These are phyloP conservation scores for Ceratina australensis DNA, from an alignment of 1,140 invertebrate genomes.

Conservation along the genomic window DNA sequence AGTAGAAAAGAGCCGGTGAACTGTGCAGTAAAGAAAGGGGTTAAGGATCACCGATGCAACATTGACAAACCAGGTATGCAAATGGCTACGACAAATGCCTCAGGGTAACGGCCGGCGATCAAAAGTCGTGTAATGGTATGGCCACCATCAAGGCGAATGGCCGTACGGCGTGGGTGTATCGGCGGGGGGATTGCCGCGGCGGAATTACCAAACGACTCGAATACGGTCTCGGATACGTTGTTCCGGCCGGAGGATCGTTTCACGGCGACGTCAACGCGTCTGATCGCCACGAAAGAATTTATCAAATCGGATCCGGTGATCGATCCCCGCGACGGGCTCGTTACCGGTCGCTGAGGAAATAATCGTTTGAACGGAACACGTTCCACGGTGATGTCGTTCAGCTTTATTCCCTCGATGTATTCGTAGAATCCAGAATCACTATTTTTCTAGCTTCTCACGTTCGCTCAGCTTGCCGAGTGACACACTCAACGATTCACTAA, in stretches of 20 bases:
- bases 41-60: slow-evolving; percentile 61
- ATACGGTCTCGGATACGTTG: neutral
- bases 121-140: slow-evolving; percentile 77
- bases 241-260: slow-evolving; percentile 17
- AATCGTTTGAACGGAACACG: neutral
- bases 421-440: too few species aligned
- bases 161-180: slow-evolving; percentile 68
- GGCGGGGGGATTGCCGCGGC: slow-evolving; percentile 24
- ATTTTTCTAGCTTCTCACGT: too few species aligned
- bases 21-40: too few species aligned
- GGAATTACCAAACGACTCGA: slow-evolving; percentile 26
- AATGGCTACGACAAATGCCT: slow-evolving; percentile 64
- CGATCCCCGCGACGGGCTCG: neutral
- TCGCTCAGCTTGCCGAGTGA: too few species aligned
- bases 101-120: slow-evolving; percentile 71
- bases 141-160: slow-evolving; percentile 71
- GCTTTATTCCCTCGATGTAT: too few species aligned
- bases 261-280: slow-evolving; percentile 15
- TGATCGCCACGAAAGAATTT: slow-evolving; percentile 3
- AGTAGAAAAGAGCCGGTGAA: too few species aligned
- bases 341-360: neutral
- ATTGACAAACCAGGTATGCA: slow-evolving; percentile 72
- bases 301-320: slow-evolving; percentile 13
- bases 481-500: too few species aligned
- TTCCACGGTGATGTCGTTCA: neutral